Evolutionary conservation across 2,113 vertebrate species (phyloP), one percentile per base, ranked within the genome.

Genomic region (Tetraodon nigroviridis): DNA sequence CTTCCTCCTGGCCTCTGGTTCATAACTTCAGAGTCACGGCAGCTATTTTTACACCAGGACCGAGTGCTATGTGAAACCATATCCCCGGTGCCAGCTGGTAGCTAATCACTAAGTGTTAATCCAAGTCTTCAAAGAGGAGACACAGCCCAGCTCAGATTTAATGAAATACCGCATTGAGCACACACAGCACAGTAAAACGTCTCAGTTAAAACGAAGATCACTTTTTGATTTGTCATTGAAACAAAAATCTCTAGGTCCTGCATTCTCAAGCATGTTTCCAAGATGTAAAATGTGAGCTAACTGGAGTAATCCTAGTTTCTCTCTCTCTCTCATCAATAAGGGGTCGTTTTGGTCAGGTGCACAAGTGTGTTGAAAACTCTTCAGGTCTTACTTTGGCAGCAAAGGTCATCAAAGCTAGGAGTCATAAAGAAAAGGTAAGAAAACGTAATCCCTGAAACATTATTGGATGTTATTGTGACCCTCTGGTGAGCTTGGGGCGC

Each of bases 281-380:
- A 16, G 22, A 52, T n/a, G 51, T 5, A n/a, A 17, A 17, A 12
- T 29, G 22, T 15, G 24, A 27, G 24, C 24, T 27, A 21, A 44
- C 12, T 29, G 5, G 42, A 47, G 20, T 55, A 41, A 17, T 19
- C 2, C 44, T 37, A 5, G 13, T 45, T 37, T 42, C 19, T 53
- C 21, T 8, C 19, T 55, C 4, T 58, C 37, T 58, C 18, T 79
- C 61, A 46, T 70, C 32, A 37, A 37, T 51, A 74, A 99, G 97
- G 46, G 97, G 97, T 6, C 90, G 95, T 56, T 99, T 97, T 37
- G 97, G 97, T 48, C 95, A 97, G 81, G 97, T 99, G 61, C 92
- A 99, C 87, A 97, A 91, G 88, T 99, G 97, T 77, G 91, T 96
- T 51, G 97, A 99, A 83, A 99, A 96, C 77, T 90, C 92, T 15